Conservation (phyloP, 2,113 vertebrate genomes). For the Harpagus bidentatus region DNA sequence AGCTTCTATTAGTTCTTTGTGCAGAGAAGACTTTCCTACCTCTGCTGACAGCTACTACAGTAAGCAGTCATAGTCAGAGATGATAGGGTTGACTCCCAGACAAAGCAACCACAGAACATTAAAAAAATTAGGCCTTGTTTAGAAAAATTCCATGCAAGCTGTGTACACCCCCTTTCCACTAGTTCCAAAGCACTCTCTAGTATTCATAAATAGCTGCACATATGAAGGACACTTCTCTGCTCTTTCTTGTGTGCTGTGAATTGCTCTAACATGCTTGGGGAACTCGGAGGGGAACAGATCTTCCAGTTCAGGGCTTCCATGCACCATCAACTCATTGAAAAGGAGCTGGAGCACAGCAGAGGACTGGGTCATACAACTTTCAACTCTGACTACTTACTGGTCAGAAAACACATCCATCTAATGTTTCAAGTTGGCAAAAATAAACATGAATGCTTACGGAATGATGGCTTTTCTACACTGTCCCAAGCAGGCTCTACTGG, state of each 20-base stretch:
- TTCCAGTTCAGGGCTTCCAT: background rate
- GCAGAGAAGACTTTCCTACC: too few species aligned
- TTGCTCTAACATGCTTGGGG: background rate
- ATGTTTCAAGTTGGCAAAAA: slow-evolving; percentile 13
- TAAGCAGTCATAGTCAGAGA: background rate
- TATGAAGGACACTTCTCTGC: background rate
- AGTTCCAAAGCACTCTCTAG: background rate
- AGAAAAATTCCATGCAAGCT: background rate
- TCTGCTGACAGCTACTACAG: background rate
- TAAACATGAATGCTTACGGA: background rate
- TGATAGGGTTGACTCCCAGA: background rate
- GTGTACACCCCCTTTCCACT: too few species aligned
- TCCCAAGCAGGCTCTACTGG: background rate
- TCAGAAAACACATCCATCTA: background rate
- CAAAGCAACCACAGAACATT: background rate
- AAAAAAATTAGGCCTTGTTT: background rate
- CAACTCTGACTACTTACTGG: background rate
- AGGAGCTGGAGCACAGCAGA: background rate
- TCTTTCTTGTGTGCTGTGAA: background rate
- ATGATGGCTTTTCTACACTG: background rate
- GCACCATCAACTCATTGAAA: background rate
- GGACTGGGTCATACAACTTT: background rate
- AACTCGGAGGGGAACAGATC: background rate
- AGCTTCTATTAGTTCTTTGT: background rate
- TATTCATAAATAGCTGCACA: background rate